These are phyloP conservation scores for Anas platyrhynchos DNA, from an alignment of 2,113 vertebrate genomes.

Conservation along the genomic window DNA sequence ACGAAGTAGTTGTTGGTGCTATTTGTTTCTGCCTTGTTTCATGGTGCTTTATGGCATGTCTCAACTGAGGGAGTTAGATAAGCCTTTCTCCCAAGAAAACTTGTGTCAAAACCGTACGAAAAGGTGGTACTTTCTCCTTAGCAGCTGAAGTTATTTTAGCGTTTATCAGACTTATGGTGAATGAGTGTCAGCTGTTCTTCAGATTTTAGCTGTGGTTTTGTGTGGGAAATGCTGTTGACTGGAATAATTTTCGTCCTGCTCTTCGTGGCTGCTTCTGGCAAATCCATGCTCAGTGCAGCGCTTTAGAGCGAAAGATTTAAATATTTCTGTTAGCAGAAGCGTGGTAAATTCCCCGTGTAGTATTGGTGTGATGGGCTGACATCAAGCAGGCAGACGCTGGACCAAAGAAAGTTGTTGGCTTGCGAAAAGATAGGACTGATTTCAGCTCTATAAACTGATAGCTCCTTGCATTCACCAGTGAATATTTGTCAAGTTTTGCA, in stretches of 20 bases:
- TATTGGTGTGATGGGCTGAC: neutral
- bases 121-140: neutral
- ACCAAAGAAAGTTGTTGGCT: conserved; percentile 27
- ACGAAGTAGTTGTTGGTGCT: conserved; percentile 3
- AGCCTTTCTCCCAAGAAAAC: neutral
- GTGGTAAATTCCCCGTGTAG: conserved; percentile 37
- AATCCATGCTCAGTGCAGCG: neutral
- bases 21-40: neutral
- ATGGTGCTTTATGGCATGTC: neutral
- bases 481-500: conserved; percentile 25
- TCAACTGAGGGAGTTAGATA: neutral
- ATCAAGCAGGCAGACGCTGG: neutral
- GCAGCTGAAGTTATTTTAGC: conserved; percentile 23
- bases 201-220: neutral
- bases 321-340: conserved; percentile 31
- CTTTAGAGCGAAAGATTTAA: conserved; percentile 17
- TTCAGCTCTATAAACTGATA: neutral
- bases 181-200: conserved; percentile 12
- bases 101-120: neutral
- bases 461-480: conserved; percentile 19
- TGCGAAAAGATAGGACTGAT: conserved; percentile 31
- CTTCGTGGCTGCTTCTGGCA: conserved; percentile 29
- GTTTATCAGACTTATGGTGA: neutral
- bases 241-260: neutral
- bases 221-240: conserved; percentile 28